Evolutionary conservation across 2,888 invertebrate species (phyloP), one percentile per base, ranked within the genome.

Genomic region (Melangyna quadrimaculata): DNA sequence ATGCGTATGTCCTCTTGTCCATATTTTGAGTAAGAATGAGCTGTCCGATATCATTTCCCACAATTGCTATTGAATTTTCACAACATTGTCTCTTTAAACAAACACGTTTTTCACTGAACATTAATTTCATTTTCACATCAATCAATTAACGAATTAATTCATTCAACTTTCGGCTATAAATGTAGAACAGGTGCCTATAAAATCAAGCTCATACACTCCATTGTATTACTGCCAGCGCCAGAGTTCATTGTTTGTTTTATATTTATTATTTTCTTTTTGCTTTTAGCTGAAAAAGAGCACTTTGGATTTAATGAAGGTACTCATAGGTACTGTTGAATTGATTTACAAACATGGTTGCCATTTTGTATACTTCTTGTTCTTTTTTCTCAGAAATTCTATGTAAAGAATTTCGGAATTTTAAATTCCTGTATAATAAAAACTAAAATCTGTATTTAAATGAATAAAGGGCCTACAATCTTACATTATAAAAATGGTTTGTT

Each of bases 131-230:
- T 82, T 70, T 73, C 57, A 19, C 79, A 79, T 83, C 79, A 75
- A 79, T 82, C 78, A 83, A 70, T 83, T 78, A 83, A 10, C 37
- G 17, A 12, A 22, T 43, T 69, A 69, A 72, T 69, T 73, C 72
- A 78, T 73, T 74, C 69, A 82, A 73, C 63, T 70, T 48, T 69
- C 10, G 55, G 78, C 48, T 19, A 19, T 22, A 35, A 59, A 59
- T 51, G 43, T 43, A 65, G 29, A 12, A 12, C 40, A 65, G 43
- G 24, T 63, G 43, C 12, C 43, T 22, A 19, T 32, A 55, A 83
- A 83, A 73, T 70, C 48, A 55, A 32, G 63, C 70, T 78, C 63
- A 73, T 73, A 83, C 45, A 48, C 12, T 29, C 59, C 17, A 35
- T 59, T n/a, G 35, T 45, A 53, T n/a, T n/a, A 75, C 70, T 37